Conservation (phyloP, 2,888 invertebrate genomes). For the Calliopum simillimum region DNA sequence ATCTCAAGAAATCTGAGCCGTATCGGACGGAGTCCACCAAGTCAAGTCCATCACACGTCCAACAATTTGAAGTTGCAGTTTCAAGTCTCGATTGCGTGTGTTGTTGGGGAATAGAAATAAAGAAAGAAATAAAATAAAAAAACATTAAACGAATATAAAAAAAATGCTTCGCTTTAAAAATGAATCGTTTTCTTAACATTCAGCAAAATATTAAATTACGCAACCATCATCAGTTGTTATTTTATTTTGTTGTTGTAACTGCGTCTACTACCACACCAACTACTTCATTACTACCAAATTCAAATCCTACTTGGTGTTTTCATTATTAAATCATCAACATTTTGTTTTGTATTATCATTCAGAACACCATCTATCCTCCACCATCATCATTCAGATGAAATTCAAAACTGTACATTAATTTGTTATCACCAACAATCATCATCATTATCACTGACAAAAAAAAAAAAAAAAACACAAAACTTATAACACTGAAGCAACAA, state of each 20-base stretch:
- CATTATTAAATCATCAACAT: constrained; percentile 29
- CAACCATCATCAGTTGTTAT: constrained; percentile 64
- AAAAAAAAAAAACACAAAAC: constrained; percentile 10
- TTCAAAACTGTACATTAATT: not conserved
- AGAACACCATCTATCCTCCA: no score
- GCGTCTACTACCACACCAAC: constrained; percentile 2
- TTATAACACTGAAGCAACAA: not conserved
- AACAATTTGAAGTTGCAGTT: no score
- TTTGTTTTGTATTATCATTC: no score
- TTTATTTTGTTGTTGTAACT: constrained; percentile 57
- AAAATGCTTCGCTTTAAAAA: constrained; percentile 59
- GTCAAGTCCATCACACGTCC: no score
- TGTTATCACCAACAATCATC: not conserved
- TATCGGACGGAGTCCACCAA: no score
- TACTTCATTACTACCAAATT: not conserved
- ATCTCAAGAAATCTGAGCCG: constrained; percentile 20
- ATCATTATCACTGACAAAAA: constrained; percentile 9
- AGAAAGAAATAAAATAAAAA: no score
- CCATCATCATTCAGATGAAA: no score
- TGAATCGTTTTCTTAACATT: constrained; percentile 64
- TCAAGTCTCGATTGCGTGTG: constrained; percentile 4
- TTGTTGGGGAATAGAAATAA: no score
- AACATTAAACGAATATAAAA: constrained; percentile 31
- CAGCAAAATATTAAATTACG: constrained; percentile 64
- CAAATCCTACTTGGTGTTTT: not conserved